A percentile compares a stretch with the other conserved stretches of the same genome.
Evolutionary conservation across 2,888 invertebrate species (phyloP).

Genomic region (Mythimna pallens): DNA sequence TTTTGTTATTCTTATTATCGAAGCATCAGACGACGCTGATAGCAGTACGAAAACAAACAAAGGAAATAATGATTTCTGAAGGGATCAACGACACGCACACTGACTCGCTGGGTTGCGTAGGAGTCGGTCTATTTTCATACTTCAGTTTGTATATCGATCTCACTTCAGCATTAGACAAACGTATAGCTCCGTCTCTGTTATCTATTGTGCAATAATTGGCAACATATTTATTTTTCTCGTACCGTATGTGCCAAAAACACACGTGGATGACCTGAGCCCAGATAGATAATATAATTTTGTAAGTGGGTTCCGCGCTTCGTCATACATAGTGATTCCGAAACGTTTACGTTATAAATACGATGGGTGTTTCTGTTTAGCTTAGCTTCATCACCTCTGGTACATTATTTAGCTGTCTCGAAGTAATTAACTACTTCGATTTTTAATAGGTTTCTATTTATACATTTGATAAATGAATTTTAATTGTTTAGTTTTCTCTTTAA

Average conservation of each 20-base stretch:
- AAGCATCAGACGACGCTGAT: slow-evolving; percentile 55
- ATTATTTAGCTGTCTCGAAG: slow-evolving; percentile 21
- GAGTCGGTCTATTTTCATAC: slow-evolving; percentile 86
- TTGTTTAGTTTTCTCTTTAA: slow-evolving; percentile 13
- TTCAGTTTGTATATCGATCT: slow-evolving; percentile 77
- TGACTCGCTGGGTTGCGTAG: slow-evolving; percentile 81
- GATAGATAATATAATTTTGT: slow-evolving; percentile 66
- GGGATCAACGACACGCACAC: slow-evolving; percentile 88
- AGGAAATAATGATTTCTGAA: slow-evolving; percentile 74
- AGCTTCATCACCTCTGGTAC: slow-evolving; percentile 24
- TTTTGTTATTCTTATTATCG: slow-evolving; percentile 50
- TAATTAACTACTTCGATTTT: slow-evolving; percentile 6
- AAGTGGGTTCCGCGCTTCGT: slow-evolving; percentile 40
- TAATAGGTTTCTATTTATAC: not conserved
- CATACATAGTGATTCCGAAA: slow-evolving; percentile 38
- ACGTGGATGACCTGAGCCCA: slow-evolving; percentile 81
- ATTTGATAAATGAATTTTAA: not conserved
- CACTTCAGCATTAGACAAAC: slow-evolving; percentile 63
- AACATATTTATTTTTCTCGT: slow-evolving; percentile 78
- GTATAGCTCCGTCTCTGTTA: slow-evolving; percentile 70
- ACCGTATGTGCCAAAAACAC: slow-evolving; percentile 83
- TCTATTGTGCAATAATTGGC: slow-evolving; percentile 88
- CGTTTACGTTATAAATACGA: slow-evolving; percentile 49
- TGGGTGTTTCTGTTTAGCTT: slow-evolving; percentile 20
- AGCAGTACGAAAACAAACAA: slow-evolving; percentile 79